Percentiles rank a stretch among this genome's conserved stretches.
Conservation (phyloP, 2,888 invertebrate species). For the Athripsodes cinereus region DNA sequence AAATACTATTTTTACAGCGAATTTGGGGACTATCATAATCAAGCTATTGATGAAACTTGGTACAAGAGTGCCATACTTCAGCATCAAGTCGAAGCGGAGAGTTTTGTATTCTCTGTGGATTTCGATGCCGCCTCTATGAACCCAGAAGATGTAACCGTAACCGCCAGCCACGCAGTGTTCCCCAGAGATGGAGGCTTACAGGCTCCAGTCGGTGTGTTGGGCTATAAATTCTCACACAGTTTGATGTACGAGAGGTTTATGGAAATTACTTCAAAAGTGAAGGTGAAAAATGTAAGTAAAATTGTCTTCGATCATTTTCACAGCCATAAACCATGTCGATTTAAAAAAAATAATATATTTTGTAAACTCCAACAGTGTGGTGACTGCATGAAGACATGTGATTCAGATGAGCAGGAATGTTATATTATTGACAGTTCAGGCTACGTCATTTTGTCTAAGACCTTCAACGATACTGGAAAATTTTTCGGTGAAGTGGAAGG, state of each 20-base stretch:
- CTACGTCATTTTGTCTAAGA: conserved; percentile 71
- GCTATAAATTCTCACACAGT: conserved; percentile 74
- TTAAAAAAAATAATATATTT: no score
- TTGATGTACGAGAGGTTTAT: conserved; percentile 64
- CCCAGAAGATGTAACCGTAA: conserved; percentile 59
- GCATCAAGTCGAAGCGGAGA: conserved; percentile 68
- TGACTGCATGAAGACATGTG: conserved; percentile 50
- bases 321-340: no score
- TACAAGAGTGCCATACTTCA: conserved; percentile 86
- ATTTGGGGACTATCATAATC: conserved; percentile 69
- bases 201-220: conserved; percentile 85
- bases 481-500: conserved; percentile 84
- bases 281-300: no score
- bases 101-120: conserved; percentile 73
- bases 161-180: conserved; percentile 79
- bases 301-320: no score
- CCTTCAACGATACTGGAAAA: conserved; percentile 62
- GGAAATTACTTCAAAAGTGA: conserved; percentile 54
- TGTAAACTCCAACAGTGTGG: no score
- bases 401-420: conserved; percentile 64
- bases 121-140: conserved; percentile 44
- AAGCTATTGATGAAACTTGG: conserved; percentile 85
- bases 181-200: conserved; percentile 67
- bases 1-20: conserved; percentile 40
- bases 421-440: conserved; percentile 91